Evolutionary conservation across 2,797 vertebrate species (phyloP), one percentile per base, ranked within the genome.

Genomic region (Sebastes taczanowskii): DNA sequence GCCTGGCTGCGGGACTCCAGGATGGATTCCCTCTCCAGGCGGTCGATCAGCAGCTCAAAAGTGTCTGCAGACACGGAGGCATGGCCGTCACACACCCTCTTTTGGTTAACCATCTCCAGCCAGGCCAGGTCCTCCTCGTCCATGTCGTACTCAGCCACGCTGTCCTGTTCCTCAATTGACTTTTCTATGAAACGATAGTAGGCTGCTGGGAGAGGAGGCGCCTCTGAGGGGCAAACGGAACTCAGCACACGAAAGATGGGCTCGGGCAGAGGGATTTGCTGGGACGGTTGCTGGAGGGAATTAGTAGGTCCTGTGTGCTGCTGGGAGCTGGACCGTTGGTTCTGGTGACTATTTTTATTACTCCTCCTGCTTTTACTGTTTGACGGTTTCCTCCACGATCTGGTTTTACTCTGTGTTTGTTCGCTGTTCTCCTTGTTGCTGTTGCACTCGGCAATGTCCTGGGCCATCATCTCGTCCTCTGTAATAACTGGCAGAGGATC

Each of bases 381-480:
- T 6, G 92, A 67, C 2, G 96, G 93, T 2, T 97, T 94, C 80
- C 96, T 97, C 88, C 95, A 96, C 0, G 95, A 95, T 71, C 77
- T 91, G 69, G 83, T 90, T 87, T 95, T 96, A 81, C 95, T 96
- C 75, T 96, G 95, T n/a, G 96, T 97, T 86, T 98, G 97, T 86
- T 99, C 97, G 0, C 97, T 99, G 94, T 99, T 99, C 79, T 99
- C 99, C 87, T 99, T 99, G 95, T 99, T 99, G 92, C 98, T 99
- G 90, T 99, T 99, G 94, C 98, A 99, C 88, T 99, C 99, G 0
- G 94, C 97, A 82, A 99, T 97, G 89, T 99, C 99, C 95, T 99
- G 98, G 63, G 98, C 98, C 5, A 97, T 97, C 94, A 99, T 96
- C 86, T 99, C 99, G 0, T 99, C 98, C 86, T 99, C 98, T 0